Percentiles rank a stretch among this genome's conserved stretches.
Evolutionary conservation across 1,140 invertebrate species (phyloP).

Genomic region (Drosophila pruinosa): DNA sequence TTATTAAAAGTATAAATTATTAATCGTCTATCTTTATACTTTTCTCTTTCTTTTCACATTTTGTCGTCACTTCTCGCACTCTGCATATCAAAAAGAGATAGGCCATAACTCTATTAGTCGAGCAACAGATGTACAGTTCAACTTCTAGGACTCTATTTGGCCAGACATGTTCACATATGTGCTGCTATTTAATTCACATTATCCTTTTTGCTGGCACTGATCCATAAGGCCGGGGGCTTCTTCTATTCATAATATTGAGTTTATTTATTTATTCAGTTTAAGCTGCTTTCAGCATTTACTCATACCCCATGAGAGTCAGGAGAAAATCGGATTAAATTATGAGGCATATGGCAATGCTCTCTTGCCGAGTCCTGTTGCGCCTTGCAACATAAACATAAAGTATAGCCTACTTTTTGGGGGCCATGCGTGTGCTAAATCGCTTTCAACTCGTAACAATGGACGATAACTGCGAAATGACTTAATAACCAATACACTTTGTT

Average conservation of each 20-base stretch:
- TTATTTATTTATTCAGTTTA: slow-evolving; percentile 28
- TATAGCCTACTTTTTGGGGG: slow-evolving; percentile 37
- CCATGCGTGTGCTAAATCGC: slow-evolving; percentile 28
- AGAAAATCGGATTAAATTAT: slow-evolving; percentile 33
- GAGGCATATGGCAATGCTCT: background rate
- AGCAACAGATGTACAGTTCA: background rate
- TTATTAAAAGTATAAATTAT: too few relatives aligned
- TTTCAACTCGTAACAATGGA: slow-evolving; percentile 24
- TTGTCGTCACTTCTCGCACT: background rate
- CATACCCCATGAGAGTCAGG: background rate
- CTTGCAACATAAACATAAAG: background rate
- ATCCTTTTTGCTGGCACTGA: background rate
- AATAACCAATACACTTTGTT: slow-evolving; percentile 68
- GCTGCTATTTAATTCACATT: slow-evolving; percentile 2
- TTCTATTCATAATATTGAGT: slow-evolving; percentile 23
- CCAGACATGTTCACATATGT: too few relatives aligned
- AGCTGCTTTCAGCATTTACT: slow-evolving; percentile 21
- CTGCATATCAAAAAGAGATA: background rate
- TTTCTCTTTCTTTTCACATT: too few relatives aligned
- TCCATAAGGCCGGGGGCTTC: background rate
- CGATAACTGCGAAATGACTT: slow-evolving; percentile 55
- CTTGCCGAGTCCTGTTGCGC: background rate
- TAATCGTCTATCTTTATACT: too few relatives aligned
- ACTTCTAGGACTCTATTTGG: background rate
- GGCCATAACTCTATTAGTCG: background rate